Base-by-base conservation (phyloP, 2,888 invertebrate genomes). In the Pseudanteris insignis region DNA sequence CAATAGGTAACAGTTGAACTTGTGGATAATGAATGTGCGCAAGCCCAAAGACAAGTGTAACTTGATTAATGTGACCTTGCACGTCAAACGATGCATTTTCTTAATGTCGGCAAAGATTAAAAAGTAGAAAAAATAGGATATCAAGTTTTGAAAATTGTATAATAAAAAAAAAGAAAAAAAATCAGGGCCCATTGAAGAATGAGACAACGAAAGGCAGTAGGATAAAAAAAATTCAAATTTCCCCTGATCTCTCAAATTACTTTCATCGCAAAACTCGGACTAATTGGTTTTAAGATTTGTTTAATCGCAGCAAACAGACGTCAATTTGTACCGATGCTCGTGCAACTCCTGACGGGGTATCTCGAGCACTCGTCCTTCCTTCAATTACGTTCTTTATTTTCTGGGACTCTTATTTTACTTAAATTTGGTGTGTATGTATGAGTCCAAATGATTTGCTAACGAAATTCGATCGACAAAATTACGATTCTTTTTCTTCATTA, bases 251-350 rank as follows among this genome's bases (percentile, higher is more conserved):
- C 51, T 57, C n/a, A 58, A 53, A 63, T 67, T 46, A 64, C 14
- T 67, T 38, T 67, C 51, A 71, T 7, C 64, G 66, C 65, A 68
- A 65, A 69, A 64, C 68, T 64, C 60, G 63, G 50, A 66, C 70
- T 70, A 70, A 69, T 66, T 63, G 67, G 68, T 68, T 63, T 67
- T 64, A 64, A 67, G 70, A 70, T 70, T 70, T 66, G 66, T 70
- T 71, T 68, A 47, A 67, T 67, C 58, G 63, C 67, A 66, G 66
- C 66, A 69, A 43, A 41, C 48, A 41, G 57, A 13, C 37, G 64
- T 55, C 54, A 63, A 53, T 28, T 54, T 36, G 36, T 63, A 24
- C 41, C 40, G 47, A 26, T 36, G 28, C 29, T 38, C 44, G 53
- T 32, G 18, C 15, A 36, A 25, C 10, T 14, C 9, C 18, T 5